Evolutionary conservation across 2,797 vertebrate genomes (phyloP).

Genomic region (Geotrypetes seraphini): DNA sequence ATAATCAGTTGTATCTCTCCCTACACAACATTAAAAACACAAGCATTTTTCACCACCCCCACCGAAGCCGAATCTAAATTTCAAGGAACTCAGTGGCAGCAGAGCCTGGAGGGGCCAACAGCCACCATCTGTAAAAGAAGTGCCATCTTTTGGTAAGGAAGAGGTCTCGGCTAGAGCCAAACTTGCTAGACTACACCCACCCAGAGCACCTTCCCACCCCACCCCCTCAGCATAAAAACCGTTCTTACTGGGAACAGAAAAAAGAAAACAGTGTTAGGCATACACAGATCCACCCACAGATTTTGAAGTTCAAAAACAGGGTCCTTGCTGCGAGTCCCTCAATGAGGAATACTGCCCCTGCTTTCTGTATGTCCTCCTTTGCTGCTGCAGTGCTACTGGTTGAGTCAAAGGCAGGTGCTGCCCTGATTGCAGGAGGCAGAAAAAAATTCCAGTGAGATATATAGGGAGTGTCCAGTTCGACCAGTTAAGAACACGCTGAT

Average conservation of each 20-base stretch:
- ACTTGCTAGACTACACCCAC: slow-evolving; percentile 28
- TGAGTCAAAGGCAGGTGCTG: not conserved
- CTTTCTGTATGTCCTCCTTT: not conserved
- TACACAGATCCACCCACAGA: not conserved
- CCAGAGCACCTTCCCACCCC: slow-evolving; percentile 19
- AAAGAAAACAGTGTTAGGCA: slow-evolving; percentile 1
- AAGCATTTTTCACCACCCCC: too few relatives aligned
- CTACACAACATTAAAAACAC: too few relatives aligned
- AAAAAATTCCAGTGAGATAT: accelerated
- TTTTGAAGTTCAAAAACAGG: not conserved
- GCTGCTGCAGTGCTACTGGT: not conserved
- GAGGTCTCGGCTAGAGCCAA: too few relatives aligned
- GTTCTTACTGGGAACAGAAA: slow-evolving; percentile 16
- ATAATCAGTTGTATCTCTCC: too few relatives aligned
- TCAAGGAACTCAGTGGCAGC: too few relatives aligned
- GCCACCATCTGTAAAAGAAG: too few relatives aligned
- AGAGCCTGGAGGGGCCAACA: too few relatives aligned
- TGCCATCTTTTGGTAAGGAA: too few relatives aligned
- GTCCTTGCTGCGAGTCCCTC: not conserved
- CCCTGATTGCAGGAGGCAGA: not conserved
- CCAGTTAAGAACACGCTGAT: slow-evolving; percentile 41
- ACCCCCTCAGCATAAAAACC: slow-evolving; percentile 16
- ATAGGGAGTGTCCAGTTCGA: slow-evolving; percentile 32
- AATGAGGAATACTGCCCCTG: not conserved
- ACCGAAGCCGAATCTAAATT: too few relatives aligned